These are phyloP conservation scores for Drosophila parvula DNA, from an alignment of 1,140 invertebrate genomes.

Conservation along the genomic window DNA sequence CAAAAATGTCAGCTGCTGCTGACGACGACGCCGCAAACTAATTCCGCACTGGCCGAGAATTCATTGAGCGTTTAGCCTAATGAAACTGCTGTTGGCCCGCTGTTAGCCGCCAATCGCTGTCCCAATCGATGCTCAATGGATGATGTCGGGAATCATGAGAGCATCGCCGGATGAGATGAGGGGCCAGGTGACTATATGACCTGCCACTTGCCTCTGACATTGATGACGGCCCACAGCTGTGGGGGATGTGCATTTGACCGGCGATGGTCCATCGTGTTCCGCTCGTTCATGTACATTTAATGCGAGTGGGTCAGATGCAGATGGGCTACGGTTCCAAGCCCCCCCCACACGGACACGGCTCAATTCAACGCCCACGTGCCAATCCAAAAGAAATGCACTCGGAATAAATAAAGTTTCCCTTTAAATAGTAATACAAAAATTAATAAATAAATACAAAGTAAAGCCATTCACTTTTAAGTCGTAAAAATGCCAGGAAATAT, in stretches of 20 bases:
- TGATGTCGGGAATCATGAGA: constrained; percentile 7
- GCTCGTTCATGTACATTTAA: constrained; percentile 60
- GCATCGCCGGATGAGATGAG: constrained; percentile 7
- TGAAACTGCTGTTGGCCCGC: constrained; percentile 13
- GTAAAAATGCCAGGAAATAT: too few relatives aligned
- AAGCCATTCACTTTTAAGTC: not conserved
- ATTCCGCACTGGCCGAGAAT: constrained; percentile 36
- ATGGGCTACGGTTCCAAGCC: constrained; percentile 13
- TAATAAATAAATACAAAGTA: too few relatives aligned
- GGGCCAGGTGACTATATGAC: constrained; percentile 7
- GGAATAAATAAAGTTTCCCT: not conserved
- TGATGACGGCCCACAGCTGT: constrained; percentile 38
- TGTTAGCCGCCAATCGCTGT: constrained; percentile 34
- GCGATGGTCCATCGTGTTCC: constrained; percentile 56
- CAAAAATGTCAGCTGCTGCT: constrained; percentile 34
- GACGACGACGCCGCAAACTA: constrained; percentile 38
- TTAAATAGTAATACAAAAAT: too few relatives aligned
- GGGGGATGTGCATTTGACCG: constrained; percentile 49
- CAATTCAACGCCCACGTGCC: constrained; percentile 72
- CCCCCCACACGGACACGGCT: constrained; percentile 16
- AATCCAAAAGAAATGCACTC: constrained; percentile 34
- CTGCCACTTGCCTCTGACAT: constrained; percentile 26
- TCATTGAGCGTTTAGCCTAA: constrained; percentile 45
- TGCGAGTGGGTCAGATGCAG: constrained; percentile 38
- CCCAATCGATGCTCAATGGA: constrained; percentile 27